These are phyloP conservation scores for Novumbra hubbsi DNA, from an alignment of 2,797 vertebrate species.

Conservation along the genomic window DNA sequence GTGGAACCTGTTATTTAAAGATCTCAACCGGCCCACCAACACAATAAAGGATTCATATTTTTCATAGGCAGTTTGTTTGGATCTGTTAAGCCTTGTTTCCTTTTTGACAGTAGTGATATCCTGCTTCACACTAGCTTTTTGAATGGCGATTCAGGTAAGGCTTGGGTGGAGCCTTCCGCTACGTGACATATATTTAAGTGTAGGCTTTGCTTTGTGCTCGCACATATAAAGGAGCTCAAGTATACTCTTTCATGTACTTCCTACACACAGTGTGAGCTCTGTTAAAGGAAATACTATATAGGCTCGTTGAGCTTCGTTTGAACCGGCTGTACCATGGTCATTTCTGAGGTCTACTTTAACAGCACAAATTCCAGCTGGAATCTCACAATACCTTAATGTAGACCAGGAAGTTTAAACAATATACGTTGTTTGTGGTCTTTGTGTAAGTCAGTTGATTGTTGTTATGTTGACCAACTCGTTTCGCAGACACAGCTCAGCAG, in stretches of 20 bases:
- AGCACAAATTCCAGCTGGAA: neutral
- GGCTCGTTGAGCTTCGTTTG: constrained; percentile 45
- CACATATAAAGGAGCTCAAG: constrained; percentile 64
- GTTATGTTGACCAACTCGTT: neutral
- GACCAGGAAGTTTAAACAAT: neutral
- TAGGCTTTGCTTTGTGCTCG: constrained; percentile 73
- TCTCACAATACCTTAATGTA: constrained; percentile 45
- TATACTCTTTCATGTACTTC: constrained; percentile 70
- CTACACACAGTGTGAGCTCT: constrained; percentile 51
- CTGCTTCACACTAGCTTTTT: constrained; percentile 67
- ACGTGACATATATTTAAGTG: constrained; percentile 71
- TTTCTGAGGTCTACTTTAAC: constrained; percentile 29
- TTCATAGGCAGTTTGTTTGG: constrained; percentile 72
- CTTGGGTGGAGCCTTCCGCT: constrained; percentile 79
- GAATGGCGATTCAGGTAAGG: constrained; percentile 72
- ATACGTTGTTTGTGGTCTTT: neutral
- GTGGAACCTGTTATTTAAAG: constrained; percentile 66
- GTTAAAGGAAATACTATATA: constrained; percentile 61
- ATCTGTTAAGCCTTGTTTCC: constrained; percentile 72
- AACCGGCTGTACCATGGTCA: constrained; percentile 39
- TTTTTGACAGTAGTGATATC: constrained; percentile 76
- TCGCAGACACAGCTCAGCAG: no score
- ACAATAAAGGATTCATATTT: constrained; percentile 73
- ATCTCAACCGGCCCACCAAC: constrained; percentile 73
- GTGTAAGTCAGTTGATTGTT: neutral